Base-by-base conservation (phyloP, 2,888 invertebrate genomes). In the Apotomis turbidana region DNA sequence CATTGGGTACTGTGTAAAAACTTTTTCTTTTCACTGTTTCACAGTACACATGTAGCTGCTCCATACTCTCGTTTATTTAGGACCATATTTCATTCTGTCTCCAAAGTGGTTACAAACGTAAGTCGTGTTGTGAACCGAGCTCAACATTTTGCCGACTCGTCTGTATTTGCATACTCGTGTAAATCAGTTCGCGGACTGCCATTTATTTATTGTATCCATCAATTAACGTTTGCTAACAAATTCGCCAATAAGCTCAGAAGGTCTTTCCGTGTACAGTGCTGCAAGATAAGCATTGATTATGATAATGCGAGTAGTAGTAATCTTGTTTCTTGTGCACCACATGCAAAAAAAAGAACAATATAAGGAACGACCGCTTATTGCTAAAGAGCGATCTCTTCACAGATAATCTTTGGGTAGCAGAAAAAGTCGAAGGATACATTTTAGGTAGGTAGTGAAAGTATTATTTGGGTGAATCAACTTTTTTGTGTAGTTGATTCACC, bases 181-280 rank as follows among this genome's bases (percentile, higher is more conserved):
- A 68, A 74, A 74, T 74, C 71, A 68, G 63, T 71, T 71, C 44
- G 64, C 68, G 54, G 63, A 63, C 52, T 61, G 69, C 13, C 71
- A 63, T 74, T 74, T 71, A 74, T 70, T 71, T 74, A 51, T 15
- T 71, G 74, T 60, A 54, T 51, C 58, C 67, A 59, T 57, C 63
- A 60, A 58, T 74, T 74, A 74, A 55, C 68, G 55, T 68, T 71
- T 68, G 71, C 62, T 64, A 54, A 66, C 70, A 67, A 63, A 63
- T 68, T 68, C 60, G 74, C 51, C 10, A 70, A 67, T 51, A 57
- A 67, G 49, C 36, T 54, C 49, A 38, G 61, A 72, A 68, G 72
- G 72, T 63, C 10, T 54, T 72, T 72, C 68, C 63, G 58, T 62
- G 38, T 44, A 27, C n/a, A 41, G 27, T 15, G 4, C 57, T 67